phyloP scores from a whole-genome alignment of 1,140 invertebrate genomes.

The Lamellibrachia luymesi region DNA sequence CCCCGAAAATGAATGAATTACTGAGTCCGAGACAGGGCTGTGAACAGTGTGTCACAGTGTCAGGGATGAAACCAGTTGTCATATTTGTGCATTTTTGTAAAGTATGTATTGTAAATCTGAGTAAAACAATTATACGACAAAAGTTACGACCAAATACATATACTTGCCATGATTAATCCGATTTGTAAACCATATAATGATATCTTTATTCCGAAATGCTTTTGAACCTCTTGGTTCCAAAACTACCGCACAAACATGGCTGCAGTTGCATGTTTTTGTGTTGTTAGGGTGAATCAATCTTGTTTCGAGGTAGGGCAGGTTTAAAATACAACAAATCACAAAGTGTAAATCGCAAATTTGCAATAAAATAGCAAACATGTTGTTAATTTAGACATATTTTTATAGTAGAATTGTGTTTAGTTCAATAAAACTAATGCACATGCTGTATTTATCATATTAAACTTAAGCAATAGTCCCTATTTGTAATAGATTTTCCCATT shows the following conservation, averaged over 20 bases:
- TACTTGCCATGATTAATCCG: background rate
- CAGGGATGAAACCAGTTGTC: background rate
- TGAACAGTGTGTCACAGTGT: too few relatives aligned
- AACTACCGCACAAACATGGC: slow-evolving; percentile 3
- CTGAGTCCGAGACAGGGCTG: too few relatives aligned
- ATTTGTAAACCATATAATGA: background rate
- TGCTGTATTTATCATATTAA: background rate
- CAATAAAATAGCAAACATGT: background rate
- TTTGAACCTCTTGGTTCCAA: background rate
- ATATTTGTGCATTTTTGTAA: background rate
- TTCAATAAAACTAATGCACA: background rate
- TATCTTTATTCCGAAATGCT: background rate
- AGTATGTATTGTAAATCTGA: background rate
- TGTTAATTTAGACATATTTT: background rate
- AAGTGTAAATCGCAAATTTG: background rate
- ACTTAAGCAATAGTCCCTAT: background rate
- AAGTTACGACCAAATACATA: background rate
- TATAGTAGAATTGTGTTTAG: background rate
- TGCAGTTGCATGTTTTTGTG: background rate
- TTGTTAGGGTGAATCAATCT: background rate
- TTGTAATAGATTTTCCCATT: background rate
- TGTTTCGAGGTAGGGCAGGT: background rate
- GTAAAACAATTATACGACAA: background rate
- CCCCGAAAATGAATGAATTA: too few relatives aligned
- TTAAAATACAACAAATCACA: background rate